Percentiles rank a stretch among this genome's conserved stretches.
Evolutionary conservation across 2,113 vertebrate genomes (phyloP).

Genomic region (Larimichthys polyactis): DNA sequence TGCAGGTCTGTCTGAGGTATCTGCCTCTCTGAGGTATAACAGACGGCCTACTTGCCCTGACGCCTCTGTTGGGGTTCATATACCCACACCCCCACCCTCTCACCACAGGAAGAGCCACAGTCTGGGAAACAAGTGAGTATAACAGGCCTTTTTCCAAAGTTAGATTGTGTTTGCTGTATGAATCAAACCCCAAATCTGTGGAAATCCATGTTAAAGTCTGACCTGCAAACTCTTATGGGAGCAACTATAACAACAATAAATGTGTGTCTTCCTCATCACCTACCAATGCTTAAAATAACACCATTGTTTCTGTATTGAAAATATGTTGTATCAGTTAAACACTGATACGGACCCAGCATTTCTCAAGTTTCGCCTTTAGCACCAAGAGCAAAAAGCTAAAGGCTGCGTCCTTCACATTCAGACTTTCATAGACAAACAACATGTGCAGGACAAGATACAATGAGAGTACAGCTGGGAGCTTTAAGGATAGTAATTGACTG

Average conservation of each 20-base stretch:
- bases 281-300: no score
- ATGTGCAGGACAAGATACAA: no score
- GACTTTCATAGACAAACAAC: no score
- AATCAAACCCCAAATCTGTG: neutral
- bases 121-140: constrained; percentile 94
- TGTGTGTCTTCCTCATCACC: neutral
- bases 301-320: no score
- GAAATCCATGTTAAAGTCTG: neutral
- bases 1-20: constrained; percentile 89
- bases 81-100: constrained; percentile 91
- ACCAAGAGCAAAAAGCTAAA: no score
- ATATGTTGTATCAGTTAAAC: no score
- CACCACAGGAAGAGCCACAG: constrained; percentile 98
- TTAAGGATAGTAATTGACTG: no score
- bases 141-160: neutral
- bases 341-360: no score
- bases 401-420: no score
- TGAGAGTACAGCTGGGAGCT: no score
- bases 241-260: neutral
- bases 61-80: constrained; percentile 89
- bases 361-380: no score
- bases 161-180: neutral
- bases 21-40: constrained; percentile 86
- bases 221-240: neutral
- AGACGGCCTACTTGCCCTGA: constrained; percentile 95